These are phyloP conservation scores for Catagonus wagneri DNA, from an alignment of 2,113 vertebrate species.

Conservation along the genomic window DNA sequence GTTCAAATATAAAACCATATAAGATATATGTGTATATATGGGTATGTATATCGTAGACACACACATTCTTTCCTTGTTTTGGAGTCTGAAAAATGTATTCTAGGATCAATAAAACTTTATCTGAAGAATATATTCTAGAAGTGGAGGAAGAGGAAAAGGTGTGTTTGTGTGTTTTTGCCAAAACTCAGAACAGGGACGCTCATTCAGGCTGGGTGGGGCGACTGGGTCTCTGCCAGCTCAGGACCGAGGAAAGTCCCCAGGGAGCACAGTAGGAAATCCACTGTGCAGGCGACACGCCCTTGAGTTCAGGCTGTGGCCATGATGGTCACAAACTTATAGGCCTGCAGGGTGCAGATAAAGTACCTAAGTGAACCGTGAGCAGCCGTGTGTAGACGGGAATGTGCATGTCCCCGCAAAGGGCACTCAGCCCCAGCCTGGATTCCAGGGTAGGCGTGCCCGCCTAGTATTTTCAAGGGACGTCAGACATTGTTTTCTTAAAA, in stretches of 20 bases:
- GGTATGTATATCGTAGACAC: not conserved
- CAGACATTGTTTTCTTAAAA: not conserved
- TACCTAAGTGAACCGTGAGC: not conserved
- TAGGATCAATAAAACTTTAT: not conserved
- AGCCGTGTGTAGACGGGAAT: too few species aligned
- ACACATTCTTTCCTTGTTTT: not conserved
- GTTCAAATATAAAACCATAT: not conserved
- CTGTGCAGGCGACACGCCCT: rapidly evolving
- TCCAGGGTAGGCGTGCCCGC: not conserved
- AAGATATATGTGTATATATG: not conserved
- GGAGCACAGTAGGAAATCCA: not conserved
- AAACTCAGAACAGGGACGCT: not conserved
- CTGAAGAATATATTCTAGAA: not conserved
- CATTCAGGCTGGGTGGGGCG: not conserved
- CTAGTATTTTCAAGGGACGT: not conserved
- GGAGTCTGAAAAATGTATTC: not conserved
- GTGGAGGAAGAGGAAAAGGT: not conserved
- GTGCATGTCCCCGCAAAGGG: rapidly evolving
- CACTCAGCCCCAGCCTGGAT: not conserved
- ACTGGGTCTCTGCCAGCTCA: not conserved
- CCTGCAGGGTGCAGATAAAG: not conserved
- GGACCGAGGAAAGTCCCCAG: not conserved
- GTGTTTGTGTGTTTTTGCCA: not conserved
- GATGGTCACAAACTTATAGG: rapidly evolving
- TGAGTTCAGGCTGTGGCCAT: not conserved